Evolutionary conservation across 1,140 invertebrate genomes (phyloP).

Genomic region (Trichomalopsis sarcophagae): DNA sequence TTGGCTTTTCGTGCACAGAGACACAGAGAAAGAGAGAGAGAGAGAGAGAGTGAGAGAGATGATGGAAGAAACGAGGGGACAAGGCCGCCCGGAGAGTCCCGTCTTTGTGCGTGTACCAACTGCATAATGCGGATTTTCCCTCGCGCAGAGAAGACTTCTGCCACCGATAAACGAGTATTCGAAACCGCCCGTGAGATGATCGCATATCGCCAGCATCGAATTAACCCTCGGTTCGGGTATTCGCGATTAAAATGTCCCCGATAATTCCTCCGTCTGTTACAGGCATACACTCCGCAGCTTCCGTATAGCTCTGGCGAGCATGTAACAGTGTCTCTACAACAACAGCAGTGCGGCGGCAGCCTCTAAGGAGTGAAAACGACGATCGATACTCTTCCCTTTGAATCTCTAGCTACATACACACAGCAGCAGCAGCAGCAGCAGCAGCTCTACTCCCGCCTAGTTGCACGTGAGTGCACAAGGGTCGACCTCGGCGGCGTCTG

Average conservation of each 20-base stretch:
- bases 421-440: neutral
- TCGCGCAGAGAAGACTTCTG: too few relatives aligned
- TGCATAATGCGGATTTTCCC: too few relatives aligned
- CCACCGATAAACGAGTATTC: too few relatives aligned
- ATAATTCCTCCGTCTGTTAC: neutral
- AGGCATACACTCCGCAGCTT: neutral
- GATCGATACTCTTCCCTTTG: conserved; percentile 55
- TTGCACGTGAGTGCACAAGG: conserved; percentile 9
- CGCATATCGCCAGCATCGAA: too few relatives aligned
- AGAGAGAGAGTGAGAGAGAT: neutral
- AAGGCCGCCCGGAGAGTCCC: neutral
- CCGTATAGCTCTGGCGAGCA: conserved; percentile 16
- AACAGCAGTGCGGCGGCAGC: neutral
- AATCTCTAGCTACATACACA: conserved; percentile 24
- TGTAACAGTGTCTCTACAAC: conserved; percentile 17
- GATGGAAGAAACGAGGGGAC: neutral
- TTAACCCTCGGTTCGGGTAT: too few relatives aligned
- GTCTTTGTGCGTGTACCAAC: too few relatives aligned
- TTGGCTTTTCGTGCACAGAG: conserved; percentile 2
- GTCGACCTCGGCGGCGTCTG: neutral
- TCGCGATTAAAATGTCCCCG: neutral
- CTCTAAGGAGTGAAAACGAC: conserved; percentile 57
- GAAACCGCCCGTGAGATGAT: too few relatives aligned
- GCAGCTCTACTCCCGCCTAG: neutral
- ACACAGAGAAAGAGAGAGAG: neutral